Percentiles rank a stretch among this genome's conserved stretches.
Conservation (phyloP, 2,888 invertebrate genomes). For the Hetaerina titia region DNA sequence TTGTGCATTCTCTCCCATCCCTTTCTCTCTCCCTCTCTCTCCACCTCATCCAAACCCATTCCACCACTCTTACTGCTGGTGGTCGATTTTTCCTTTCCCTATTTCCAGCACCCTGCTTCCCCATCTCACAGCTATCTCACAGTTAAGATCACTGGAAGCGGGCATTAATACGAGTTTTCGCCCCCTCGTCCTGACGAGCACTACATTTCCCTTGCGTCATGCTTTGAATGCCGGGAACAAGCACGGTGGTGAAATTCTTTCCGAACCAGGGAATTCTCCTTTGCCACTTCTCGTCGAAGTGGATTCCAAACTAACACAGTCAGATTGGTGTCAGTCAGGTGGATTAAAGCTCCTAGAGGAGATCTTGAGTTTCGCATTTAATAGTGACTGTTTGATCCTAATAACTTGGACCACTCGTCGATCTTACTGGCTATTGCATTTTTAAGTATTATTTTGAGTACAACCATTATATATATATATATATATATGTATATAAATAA, state of each 20-base stretch:
- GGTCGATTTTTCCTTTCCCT: not conserved
- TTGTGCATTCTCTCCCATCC: not conserved
- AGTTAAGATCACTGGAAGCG: conserved; percentile 18
- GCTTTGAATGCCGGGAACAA: not conserved
- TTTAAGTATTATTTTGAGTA: too few relatives aligned
- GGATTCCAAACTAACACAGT: not conserved
- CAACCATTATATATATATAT: too few relatives aligned
- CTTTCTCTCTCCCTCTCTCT: not conserved
- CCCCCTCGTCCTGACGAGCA: not conserved
- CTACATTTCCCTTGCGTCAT: not conserved
- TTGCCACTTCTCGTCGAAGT: not conserved
- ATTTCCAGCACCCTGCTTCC: not conserved
- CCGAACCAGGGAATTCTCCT: conserved; percentile 5
- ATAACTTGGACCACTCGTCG: too few relatives aligned
- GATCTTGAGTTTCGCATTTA: not conserved
- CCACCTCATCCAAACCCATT: not conserved
- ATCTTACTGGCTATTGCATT: too few relatives aligned
- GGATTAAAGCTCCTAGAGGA: not conserved
- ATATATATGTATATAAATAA: too few relatives aligned
- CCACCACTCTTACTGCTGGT: not conserved
- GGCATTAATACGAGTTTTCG: not conserved
- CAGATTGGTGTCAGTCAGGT: too few relatives aligned
- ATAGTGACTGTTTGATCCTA: not conserved
- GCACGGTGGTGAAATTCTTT: not conserved
- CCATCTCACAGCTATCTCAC: not conserved